Percentiles rank a stretch among this genome's conserved stretches.
Evolutionary conservation across 92 coral and sea anemone genomes (phyloP).

Genomic region (Epizoanthus ramosus): DNA sequence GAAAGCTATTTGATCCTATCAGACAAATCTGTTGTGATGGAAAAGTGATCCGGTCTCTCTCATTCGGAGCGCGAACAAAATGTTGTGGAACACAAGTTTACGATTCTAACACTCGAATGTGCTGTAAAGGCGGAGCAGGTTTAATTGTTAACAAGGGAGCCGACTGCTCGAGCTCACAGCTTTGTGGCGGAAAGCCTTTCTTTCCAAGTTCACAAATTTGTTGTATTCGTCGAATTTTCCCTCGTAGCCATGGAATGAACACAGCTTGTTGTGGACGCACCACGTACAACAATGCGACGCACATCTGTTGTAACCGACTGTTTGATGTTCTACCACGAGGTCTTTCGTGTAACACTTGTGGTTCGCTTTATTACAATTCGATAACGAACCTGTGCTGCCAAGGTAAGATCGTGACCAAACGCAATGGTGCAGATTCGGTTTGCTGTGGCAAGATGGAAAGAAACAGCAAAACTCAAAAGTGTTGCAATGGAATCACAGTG

Average conservation of each 20-base stretch:
- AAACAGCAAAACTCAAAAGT: too few species aligned
- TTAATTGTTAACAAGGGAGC: not conserved
- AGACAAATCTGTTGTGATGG: too few species aligned
- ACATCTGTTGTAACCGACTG: slow-evolving; percentile 18
- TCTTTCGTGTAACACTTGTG: not conserved
- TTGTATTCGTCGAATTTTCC: not conserved
- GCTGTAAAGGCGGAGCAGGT: slow-evolving; percentile 24
- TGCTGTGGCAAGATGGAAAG: too few species aligned
- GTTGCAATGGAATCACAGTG: too few species aligned
- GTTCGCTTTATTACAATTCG: too few species aligned
- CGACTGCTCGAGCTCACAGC: not conserved
- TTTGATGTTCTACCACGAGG: not conserved
- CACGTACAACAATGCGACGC: slow-evolving; percentile 12
- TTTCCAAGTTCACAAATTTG: slow-evolving; percentile 14
- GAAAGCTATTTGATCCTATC: too few species aligned
- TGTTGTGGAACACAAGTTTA: slow-evolving; percentile 48
- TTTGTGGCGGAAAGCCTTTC: slow-evolving; percentile 29
- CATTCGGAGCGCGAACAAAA: not conserved
- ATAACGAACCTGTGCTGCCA: too few species aligned
- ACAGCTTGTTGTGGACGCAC: slow-evolving; percentile 22
- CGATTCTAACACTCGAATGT: slow-evolving; percentile 40
- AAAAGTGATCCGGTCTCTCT: too few species aligned
- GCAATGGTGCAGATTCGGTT: too few species aligned
- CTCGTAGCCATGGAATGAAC: slow-evolving; percentile 1
- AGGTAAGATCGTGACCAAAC: too few species aligned